A percentile compares a stretch with the other conserved stretches of the same genome.
These are phyloP conservation scores for Platygyra sinensis DNA, from an alignment of 64 coral and sea anemone genomes.

Conservation along the genomic window DNA sequence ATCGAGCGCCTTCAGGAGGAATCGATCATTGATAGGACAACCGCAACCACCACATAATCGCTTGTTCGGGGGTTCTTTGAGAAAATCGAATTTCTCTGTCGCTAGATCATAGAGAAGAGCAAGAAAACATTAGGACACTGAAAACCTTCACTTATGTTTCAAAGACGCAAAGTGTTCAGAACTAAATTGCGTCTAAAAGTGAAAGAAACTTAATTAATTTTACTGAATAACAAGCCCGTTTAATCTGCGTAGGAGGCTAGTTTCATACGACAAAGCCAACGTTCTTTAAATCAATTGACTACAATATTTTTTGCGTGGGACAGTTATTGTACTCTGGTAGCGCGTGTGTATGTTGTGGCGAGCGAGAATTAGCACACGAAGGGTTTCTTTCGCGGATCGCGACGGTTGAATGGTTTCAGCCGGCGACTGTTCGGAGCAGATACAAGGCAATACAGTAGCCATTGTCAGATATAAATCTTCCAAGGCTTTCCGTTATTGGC, in stretches of 20 bases:
- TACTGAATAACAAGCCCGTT: too few species aligned
- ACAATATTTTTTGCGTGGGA: not conserved
- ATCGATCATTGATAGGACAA: constrained; percentile 81
- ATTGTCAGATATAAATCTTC: constrained; percentile 51
- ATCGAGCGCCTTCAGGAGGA: constrained; percentile 92
- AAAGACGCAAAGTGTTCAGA: too few species aligned
- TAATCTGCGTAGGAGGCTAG: too few species aligned
- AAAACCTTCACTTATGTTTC: too few species aligned
- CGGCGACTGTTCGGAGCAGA: not conserved
- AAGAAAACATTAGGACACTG: not conserved
- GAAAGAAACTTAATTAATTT: too few species aligned
- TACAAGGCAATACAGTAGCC: constrained; percentile 22
- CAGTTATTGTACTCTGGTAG: not conserved
- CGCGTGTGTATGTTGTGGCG: not conserved
- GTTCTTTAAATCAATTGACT: too few species aligned
- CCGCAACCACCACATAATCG: constrained; percentile 91
- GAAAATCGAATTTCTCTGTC: constrained; percentile 71
- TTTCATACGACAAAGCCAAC: too few species aligned
- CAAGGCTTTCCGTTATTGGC: constrained; percentile 30
- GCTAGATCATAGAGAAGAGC: not conserved
- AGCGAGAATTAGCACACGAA: not conserved
- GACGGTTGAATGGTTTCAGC: constrained; percentile 7
- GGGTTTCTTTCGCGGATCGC: not conserved
- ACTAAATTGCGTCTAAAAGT: too few species aligned
- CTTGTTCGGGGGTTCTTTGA: constrained; percentile 69